phyloP scores from a whole-genome alignment of 2,888 invertebrate genomes.

The Corythucha ciliata region DNA sequence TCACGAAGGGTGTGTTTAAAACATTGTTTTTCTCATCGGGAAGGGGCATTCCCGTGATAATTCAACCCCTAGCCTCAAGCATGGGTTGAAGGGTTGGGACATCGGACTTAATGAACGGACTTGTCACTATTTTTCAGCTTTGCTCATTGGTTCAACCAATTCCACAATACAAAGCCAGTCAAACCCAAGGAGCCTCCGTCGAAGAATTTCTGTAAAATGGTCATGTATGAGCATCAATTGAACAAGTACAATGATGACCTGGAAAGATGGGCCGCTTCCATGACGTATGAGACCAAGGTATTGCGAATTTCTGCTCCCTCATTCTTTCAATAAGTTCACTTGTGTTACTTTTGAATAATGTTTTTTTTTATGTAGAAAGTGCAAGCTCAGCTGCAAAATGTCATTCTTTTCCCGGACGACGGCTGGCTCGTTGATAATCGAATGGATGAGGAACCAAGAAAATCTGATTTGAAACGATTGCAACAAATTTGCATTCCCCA shows the following conservation, averaged over 20 bases:
- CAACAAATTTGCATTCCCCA: conserved; percentile 77
- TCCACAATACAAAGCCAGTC: conserved; percentile 66
- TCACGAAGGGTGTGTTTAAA: not conserved
- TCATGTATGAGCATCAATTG: conserved; percentile 75
- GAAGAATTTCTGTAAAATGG: conserved; percentile 74
- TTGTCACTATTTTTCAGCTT: too few species aligned
- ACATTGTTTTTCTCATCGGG: conserved; percentile 35
- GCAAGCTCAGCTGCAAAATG: conserved; percentile 71
- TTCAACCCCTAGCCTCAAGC: too few species aligned
- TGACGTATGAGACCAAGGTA: conserved; percentile 44
- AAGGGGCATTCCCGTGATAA: conserved; percentile 76
- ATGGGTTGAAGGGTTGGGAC: too few species aligned
- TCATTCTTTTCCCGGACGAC: conserved; percentile 76
- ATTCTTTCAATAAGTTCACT: too few species aligned
- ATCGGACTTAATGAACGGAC: too few species aligned
- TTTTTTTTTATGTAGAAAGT: conserved; percentile 53
- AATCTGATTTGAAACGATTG: conserved; percentile 62
- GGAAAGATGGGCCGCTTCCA: conserved; percentile 54
- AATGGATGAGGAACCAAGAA: conserved; percentile 48
- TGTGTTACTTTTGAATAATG: too few species aligned
- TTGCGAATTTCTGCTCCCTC: conserved; percentile 21
- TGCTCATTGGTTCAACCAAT: conserved; percentile 79
- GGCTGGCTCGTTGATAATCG: conserved; percentile 77
- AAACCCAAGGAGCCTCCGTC: conserved; percentile 53
- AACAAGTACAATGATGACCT: conserved; percentile 70